Evolutionary conservation across 1,140 invertebrate genomes (phyloP).

Genomic region (Drosophila leontia): DNA sequence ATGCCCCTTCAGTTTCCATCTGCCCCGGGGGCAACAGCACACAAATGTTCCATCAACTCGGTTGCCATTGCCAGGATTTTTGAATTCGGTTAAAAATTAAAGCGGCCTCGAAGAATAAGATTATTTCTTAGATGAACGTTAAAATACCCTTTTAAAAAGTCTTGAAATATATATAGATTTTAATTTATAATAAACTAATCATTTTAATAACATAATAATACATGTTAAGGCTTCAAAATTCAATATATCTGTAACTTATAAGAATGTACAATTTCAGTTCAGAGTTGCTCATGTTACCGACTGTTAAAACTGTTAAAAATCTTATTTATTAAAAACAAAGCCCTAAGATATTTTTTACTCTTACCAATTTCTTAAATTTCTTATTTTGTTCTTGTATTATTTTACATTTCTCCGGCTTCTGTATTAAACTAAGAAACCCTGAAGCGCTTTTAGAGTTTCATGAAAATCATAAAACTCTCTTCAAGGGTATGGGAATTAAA

Average conservation of each 20-base stretch:
- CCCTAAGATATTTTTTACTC: too few species aligned
- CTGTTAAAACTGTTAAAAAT: too few species aligned
- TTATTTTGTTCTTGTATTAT: background rate
- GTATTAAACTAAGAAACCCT: background rate
- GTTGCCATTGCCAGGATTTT: slow-evolving; percentile 58
- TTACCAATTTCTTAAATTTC: background rate
- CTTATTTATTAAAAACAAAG: too few species aligned
- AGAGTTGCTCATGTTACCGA: too few species aligned
- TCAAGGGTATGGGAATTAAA: slow-evolving; percentile 47
- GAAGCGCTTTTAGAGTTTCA: too few species aligned
- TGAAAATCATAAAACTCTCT: slow-evolving; percentile 14
- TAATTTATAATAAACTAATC: background rate
- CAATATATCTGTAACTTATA: background rate
- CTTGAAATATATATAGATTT: background rate
- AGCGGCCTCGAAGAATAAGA: background rate
- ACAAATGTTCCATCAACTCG: slow-evolving; percentile 48
- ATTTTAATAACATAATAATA: background rate
- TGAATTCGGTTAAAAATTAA: slow-evolving; percentile 28
- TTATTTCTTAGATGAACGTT: background rate
- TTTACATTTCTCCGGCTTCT: background rate
- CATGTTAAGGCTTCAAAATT: too few species aligned
- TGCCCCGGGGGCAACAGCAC: slow-evolving; percentile 41
- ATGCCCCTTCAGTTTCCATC: background rate
- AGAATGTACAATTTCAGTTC: background rate
- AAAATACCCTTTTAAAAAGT: background rate